Conservation (phyloP, 2,113 vertebrate genomes). For the Nannospalax galili region DNA sequence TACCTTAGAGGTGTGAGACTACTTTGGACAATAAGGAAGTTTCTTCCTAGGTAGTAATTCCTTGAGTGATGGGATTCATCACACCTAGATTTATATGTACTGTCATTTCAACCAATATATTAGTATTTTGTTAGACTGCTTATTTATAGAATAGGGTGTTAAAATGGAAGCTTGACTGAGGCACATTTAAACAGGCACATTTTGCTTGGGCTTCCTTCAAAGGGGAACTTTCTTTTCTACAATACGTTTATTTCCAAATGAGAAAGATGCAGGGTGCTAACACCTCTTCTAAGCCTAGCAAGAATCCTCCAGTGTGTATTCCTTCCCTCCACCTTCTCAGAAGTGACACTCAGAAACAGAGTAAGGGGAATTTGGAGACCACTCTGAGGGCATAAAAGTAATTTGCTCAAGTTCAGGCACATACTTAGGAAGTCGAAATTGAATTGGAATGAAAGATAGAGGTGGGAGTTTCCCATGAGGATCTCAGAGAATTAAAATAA, state of each 20-base stretch:
- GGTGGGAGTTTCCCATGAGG: not conserved
- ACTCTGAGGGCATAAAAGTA: not conserved
- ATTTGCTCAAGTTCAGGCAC: not conserved
- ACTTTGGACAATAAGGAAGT: not conserved
- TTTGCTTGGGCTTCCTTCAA: not conserved
- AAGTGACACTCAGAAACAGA: not conserved
- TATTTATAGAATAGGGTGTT: not conserved
- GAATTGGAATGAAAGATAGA: not conserved
- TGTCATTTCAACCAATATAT: not conserved
- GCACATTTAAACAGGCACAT: not conserved
- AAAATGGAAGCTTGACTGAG: not conserved
- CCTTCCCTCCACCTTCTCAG: not conserved
- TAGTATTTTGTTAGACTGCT: not conserved
- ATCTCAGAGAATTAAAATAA: not conserved
- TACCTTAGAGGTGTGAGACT: not conserved
- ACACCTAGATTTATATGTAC: not conserved
- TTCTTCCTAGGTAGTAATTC: not conserved
- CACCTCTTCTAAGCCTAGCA: too few relatives aligned
- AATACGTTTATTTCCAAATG: not conserved
- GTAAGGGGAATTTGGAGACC: not conserved
- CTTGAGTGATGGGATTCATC: not conserved
- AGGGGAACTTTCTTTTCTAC: not conserved
- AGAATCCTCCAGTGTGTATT: not conserved
- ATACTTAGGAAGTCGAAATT: not conserved
- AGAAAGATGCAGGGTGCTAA: not conserved